Evolutionary conservation across 2,888 invertebrate genomes (phyloP).

Genomic region (Pteria penguin): DNA sequence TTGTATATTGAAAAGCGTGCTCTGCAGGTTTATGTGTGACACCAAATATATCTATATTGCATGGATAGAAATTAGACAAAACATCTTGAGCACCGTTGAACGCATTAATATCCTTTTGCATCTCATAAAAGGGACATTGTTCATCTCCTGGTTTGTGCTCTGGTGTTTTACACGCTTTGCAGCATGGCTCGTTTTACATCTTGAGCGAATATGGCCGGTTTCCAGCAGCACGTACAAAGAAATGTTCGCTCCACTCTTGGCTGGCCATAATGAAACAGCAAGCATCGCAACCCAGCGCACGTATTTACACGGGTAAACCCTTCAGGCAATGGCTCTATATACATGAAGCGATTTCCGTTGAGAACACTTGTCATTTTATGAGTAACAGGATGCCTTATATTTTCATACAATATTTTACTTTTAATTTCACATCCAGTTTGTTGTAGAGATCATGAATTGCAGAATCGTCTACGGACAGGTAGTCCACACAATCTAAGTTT

Average conservation of each 20-base stretch:
- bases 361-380: too few relatives aligned
- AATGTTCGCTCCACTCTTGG: not conserved
- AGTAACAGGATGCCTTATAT: too few relatives aligned
- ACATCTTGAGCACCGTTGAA: not conserved
- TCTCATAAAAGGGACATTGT: not conserved
- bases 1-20: not conserved
- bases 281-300: not conserved
- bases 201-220: not conserved
- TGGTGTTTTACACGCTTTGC: not conserved
- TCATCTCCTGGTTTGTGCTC: not conserved
- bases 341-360: too few relatives aligned
- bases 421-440: too few relatives aligned
- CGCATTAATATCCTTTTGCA: not conserved
- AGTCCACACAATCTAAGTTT: too few relatives aligned
- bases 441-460: too few relatives aligned
- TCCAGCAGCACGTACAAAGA: not conserved
- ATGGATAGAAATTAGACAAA: not conserved
- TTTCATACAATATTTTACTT: too few relatives aligned
- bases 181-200: not conserved
- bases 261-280: not conserved
- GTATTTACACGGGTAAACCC: too few relatives aligned
- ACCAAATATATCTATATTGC: not conserved
- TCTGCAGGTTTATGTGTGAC: not conserved
- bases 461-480: too few relatives aligned
- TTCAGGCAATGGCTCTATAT: too few relatives aligned